Evolutionary conservation across 2,113 vertebrate species (phyloP), one percentile per base, ranked within the genome.

Genomic region (Pachypanchax playfairii): DNA sequence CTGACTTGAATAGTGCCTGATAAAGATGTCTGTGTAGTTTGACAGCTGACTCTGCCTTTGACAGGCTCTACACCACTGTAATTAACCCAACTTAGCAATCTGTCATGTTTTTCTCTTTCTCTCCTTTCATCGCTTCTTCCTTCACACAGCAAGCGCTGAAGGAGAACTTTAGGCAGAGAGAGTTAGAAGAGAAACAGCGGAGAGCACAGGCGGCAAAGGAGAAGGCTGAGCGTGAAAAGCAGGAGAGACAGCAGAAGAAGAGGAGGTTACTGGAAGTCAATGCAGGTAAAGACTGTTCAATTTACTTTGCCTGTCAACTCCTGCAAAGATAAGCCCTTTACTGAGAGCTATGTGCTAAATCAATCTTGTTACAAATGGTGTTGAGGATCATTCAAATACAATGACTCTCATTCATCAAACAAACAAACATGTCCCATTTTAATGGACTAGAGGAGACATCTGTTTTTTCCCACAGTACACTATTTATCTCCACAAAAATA

Each of bases 231-330:
- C 94, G 92, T 49, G 96, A 98, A 87, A 95, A 94, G 87, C 83
- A 84, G 59, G 95, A 98, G 77, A 92, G 94, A 29, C 95, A 95
- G 74, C 93, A 93, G 85, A 96, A 97, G 93, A 98, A 97, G 90
- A 97, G 93, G 52, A 90, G 81, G 53, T 80, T 98, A 63, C 80
- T 98, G 76, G 96, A 96, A 85, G 94, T 95, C 89, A 98, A 94
- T 82, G 91, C 93, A 88, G 96, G 97, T 98, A 85, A 85, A 46
- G 54, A 60, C 51, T 59, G 17, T 39, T 79, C 58, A 80, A 14
- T 79, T 67, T 58, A 47, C 59, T 68, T 66, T 65, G 3, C 42
- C 38, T 38, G 17, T 70, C 61, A 70, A 35, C 58, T 29, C 54
- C 43, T 56, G 15, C 77, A 58, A 64, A 14, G 0, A 52, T 65